Evolutionary conservation across 2,797 vertebrate genomes (phyloP), one percentile per base, ranked within the genome.

Genomic region (Myioborus miniatus): DNA sequence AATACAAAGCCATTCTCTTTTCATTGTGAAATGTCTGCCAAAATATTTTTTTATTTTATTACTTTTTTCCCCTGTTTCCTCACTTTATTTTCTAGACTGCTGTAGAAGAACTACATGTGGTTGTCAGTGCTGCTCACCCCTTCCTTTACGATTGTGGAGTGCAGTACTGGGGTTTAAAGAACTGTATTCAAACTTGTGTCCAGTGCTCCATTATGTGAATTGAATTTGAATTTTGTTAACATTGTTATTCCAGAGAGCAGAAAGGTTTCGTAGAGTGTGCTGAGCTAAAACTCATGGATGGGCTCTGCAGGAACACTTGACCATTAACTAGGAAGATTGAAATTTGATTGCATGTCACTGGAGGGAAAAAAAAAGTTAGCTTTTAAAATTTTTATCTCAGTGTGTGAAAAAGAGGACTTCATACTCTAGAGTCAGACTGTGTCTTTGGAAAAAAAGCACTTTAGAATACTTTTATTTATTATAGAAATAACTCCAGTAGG

Each of bases 361-460:
- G 6, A 0, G 2, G 34, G 39, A 26, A 52, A 22, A 7, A 7
- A 59, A 36, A 27, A 30, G 8, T 8, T 0, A 6, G 1, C 34
- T 84, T 71, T 60, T 22, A 4, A 65, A 70, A 7, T 63, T 22
- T 71, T 47, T 60, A 17, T 90, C 50, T 64, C 8, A 2, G 5
- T 47, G 14, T 20, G 19, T 67, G 60, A 63, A 67, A 62, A 90
- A 74, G 29, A 59, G 19, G 15, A 63, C 14, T 62, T 76, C 6
- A 7, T 79, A 74, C 5, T 26, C 3, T 16, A 13, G 17, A 56
- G 12, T 70, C 24, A 65, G 18, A n/a, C 16, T 62, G 9, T 67
- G 20, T 82, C 24, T 76, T 63, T 46, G 44, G 47, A 65, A 46
- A 29, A 32, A 83, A 8, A 32, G 2, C 9, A 37, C 19, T 83